Conservation (phyloP, 92 coral and sea anemone species). For the Zoanthus gigantus region DNA sequence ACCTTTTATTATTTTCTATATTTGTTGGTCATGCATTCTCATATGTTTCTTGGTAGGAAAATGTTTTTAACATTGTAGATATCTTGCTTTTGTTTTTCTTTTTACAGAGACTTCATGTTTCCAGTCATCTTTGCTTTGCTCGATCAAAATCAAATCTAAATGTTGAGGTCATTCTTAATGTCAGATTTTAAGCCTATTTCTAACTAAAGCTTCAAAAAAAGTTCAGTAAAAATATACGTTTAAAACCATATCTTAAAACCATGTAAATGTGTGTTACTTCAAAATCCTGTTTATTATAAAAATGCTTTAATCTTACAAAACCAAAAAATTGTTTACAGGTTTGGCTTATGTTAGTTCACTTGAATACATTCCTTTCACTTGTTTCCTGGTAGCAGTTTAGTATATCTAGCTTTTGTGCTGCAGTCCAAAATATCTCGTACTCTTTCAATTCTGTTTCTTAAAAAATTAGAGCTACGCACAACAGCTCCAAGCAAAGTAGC, state of each 20-base stretch:
- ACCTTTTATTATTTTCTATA: background rate
- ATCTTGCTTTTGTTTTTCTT: background rate
- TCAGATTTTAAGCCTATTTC: background rate
- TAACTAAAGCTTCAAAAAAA: background rate
- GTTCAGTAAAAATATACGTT: background rate
- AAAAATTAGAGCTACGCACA: background rate
- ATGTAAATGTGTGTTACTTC: background rate
- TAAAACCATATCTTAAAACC: background rate
- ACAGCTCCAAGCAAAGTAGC: background rate
- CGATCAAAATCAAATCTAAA: background rate
- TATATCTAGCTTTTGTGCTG: background rate
- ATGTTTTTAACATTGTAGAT: background rate
- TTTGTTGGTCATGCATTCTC: background rate
- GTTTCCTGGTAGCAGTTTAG: background rate
- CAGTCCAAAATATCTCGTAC: background rate
- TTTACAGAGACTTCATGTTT: background rate
- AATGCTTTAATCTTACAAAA: background rate
- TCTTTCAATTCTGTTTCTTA: background rate
- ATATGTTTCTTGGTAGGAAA: background rate
- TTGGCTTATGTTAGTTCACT: background rate
- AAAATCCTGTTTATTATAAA: background rate
- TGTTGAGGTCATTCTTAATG: background rate
- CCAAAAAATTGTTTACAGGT: background rate
- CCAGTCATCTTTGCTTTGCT: background rate
- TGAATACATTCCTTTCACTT: conserved; percentile 1